Conservation (phyloP, 2,888 invertebrate species). For the Dasysyrphus tricinctus region DNA sequence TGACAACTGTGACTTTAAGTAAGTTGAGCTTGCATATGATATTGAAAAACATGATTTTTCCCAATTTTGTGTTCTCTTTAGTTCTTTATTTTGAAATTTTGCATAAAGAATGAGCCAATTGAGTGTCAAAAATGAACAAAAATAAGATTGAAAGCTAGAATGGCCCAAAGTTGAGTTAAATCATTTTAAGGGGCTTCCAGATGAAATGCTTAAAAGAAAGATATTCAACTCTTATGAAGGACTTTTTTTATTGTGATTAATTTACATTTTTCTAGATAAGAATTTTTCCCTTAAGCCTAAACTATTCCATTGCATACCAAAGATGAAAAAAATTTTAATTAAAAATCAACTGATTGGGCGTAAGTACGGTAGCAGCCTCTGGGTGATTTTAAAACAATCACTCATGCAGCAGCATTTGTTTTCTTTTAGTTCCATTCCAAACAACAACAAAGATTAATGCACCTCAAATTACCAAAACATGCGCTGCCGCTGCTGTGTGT, state of each 20-base stretch:
- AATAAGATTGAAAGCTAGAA: too few relatives aligned
- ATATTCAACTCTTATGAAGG: too few relatives aligned
- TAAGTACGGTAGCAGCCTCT: conserved; percentile 60
- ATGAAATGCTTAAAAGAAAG: too few relatives aligned
- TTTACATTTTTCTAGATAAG: not conserved
- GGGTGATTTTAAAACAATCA: conserved; percentile 52
- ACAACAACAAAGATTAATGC: conserved; percentile 58
- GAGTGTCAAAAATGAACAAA: too few relatives aligned
- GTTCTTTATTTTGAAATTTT: too few relatives aligned
- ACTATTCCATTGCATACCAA: not conserved
- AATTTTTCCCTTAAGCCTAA: not conserved
- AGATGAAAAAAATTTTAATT: not conserved
- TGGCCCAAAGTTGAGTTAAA: too few relatives aligned
- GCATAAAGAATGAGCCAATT: too few relatives aligned
- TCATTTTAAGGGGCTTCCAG: too few relatives aligned
- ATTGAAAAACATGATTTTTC: too few relatives aligned
- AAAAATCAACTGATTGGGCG: conserved; percentile 17
- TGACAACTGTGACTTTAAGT: too few relatives aligned
- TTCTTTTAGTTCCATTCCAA: conserved; percentile 3
- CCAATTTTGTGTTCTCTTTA: too few relatives aligned
- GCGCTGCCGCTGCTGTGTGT: conserved; percentile 6
- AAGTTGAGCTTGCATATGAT: too few relatives aligned
- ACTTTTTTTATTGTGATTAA: not conserved
- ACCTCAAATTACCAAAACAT: conserved; percentile 37
- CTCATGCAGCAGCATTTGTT: conserved; percentile 7